phyloP scores from a whole-genome alignment of 1,140 invertebrate genomes.

The Drosophila busckii region DNA sequence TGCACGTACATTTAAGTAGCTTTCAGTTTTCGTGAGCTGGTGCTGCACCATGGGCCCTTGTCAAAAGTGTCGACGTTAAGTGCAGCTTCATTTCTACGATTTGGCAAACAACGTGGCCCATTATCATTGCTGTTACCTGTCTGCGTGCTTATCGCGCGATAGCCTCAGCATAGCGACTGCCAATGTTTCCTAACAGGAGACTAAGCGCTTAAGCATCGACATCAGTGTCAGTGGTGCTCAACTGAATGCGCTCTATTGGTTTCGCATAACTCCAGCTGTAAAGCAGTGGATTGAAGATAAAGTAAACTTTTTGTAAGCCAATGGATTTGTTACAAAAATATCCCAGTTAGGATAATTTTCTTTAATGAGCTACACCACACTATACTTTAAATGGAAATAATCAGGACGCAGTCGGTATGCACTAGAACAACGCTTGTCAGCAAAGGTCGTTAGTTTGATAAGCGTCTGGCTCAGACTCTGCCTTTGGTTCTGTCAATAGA shows the following conservation, averaged over 20 bases:
- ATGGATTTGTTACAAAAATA: too few species aligned
- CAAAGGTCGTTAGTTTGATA: conserved; percentile 58
- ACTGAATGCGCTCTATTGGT: conserved; percentile 46
- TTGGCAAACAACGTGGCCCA: conserved; percentile 36
- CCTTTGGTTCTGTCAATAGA: too few species aligned
- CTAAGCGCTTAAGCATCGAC: too few species aligned
- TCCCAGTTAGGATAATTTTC: too few species aligned
- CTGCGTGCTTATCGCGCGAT: conserved; percentile 45
- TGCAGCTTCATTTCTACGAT: conserved; percentile 73
- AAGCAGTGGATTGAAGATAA: too few species aligned
- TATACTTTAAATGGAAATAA: too few species aligned
- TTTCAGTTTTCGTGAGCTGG: too few species aligned
- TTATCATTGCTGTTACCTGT: conserved; percentile 24
- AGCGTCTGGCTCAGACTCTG: conserved; percentile 26
- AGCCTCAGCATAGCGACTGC: conserved; percentile 43
- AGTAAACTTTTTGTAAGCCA: too few species aligned
- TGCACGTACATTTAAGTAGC: conserved; percentile 33
- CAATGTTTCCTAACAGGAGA: too few species aligned
- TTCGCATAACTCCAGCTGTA: conserved; percentile 39
- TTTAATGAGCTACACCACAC: too few species aligned
- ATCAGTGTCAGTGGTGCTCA: conserved; percentile 8
- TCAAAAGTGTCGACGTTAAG: conserved; percentile 68
- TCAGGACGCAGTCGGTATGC: too few species aligned
- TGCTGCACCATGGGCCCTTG: conserved; percentile 28
- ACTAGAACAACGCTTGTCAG: too few species aligned